Evolutionary conservation across 2,888 invertebrate genomes (phyloP).

Genomic region (Gerris lacustris): DNA sequence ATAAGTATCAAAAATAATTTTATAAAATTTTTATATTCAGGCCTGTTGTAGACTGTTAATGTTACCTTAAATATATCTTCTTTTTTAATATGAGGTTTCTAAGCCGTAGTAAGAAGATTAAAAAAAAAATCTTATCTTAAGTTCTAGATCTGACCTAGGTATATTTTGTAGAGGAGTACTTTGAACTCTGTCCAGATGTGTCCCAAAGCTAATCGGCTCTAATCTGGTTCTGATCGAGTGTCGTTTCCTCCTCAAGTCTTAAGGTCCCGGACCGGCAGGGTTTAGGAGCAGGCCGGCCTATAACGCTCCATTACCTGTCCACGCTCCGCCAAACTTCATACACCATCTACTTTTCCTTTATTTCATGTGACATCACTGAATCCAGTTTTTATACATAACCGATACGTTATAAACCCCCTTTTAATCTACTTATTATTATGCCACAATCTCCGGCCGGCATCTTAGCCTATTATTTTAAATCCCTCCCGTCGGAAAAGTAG

Average conservation of each 20-base stretch:
- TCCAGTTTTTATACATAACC: background rate
- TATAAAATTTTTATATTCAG: too few relatives aligned
- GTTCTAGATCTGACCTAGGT: too few relatives aligned
- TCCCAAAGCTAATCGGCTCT: background rate
- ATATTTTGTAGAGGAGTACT: too few relatives aligned
- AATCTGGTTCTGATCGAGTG: background rate
- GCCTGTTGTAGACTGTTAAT: too few relatives aligned
- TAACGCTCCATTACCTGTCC: slow-evolving; percentile 1
- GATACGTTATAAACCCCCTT: background rate
- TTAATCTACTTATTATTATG: slow-evolving; percentile 1
- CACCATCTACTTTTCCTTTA: background rate
- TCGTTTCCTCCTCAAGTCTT: background rate
- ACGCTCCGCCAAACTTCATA: background rate
- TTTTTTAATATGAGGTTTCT: too few relatives aligned
- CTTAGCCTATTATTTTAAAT: slow-evolving; percentile 3
- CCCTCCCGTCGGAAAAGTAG: background rate
- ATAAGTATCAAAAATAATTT: too few relatives aligned
- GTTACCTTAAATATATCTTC: too few relatives aligned
- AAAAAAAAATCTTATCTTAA: too few relatives aligned
- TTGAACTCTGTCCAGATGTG: background rate
- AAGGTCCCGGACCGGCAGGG: background rate
- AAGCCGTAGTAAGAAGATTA: too few relatives aligned
- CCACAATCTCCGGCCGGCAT: background rate
- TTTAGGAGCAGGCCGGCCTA: background rate
- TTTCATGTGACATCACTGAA: background rate